Evolutionary conservation across 1,140 invertebrate genomes (phyloP), one percentile per base, ranked within the genome.

Genomic region (Paralvinella palmiformis): DNA sequence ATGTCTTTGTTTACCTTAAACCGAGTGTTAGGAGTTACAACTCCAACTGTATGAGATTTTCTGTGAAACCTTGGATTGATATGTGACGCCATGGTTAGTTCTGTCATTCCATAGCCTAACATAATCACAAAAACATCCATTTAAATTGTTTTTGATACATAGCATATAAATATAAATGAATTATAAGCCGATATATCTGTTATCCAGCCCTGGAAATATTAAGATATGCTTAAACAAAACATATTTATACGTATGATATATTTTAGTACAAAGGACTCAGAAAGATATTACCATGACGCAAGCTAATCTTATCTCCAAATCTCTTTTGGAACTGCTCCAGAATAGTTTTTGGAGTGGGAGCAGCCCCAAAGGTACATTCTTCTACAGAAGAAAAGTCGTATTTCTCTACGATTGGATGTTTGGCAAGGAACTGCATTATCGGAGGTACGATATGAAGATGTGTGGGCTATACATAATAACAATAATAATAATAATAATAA

Each of bases 311-410:
- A 41, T 10, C n/a, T n/a, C n/a, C n/a, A n/a, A n/a, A n/a, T n/a
- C n/a, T n/a, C n/a, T n/a, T n/a, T n/a, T n/a, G n/a, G n/a, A n/a
- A n/a, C n/a, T n/a, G n/a, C n/a, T n/a, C n/a, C n/a, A n/a, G n/a
- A n/a, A n/a, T n/a, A n/a, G n/a, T n/a, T n/a, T n/a, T n/a, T n/a
- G n/a, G n/a, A n/a, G n/a, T n/a, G n/a, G n/a, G n/a, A n/a, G n/a
- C n/a, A n/a, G n/a, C n/a, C n/a, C n/a, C n/a, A n/a, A n/a, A n/a
- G n/a, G n/a, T n/a, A n/a, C n/a, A n/a, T n/a, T n/a, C n/a, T n/a
- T 77, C 75, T 0, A 88, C 66, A 20, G 75, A 74, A 6, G 82
- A 75, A 1, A 90, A 70, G 61, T 82, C 73, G 62, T 73, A 78
- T 31, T 77, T 72, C 17, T 70, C 60, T 1, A 79, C 75, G n/a